phyloP scores from a whole-genome alignment of 2,113 vertebrate genomes.

The Anoplopoma fimbria region DNA sequence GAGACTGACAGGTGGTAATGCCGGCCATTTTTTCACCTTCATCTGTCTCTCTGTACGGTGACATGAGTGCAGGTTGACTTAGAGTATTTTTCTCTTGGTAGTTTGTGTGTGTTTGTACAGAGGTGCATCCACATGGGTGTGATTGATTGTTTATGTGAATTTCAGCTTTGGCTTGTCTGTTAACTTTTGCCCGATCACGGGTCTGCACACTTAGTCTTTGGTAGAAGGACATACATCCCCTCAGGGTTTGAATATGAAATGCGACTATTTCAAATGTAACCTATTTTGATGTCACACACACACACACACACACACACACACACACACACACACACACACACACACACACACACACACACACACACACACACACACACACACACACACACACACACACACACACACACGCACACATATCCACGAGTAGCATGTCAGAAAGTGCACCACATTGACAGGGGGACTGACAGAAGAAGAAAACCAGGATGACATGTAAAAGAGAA shows the following conservation, averaged over 20 bases:
- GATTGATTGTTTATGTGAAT: slow-evolving; percentile 25
- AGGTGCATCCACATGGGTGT: neutral
- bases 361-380: neutral
- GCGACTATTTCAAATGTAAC: slow-evolving; percentile 39
- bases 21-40: slow-evolving; percentile 46
- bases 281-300: slow-evolving; percentile 40
- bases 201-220: slow-evolving; percentile 36
- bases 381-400: slow-evolving; percentile 19
- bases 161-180: neutral
- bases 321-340: slow-evolving; percentile 20
- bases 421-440: slow-evolving; percentile 38
- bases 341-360: slow-evolving; percentile 26
- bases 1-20: slow-evolving; percentile 39
- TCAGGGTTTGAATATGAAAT: slow-evolving; percentile 40
- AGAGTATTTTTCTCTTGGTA: slow-evolving; percentile 6
- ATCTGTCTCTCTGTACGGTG: slow-evolving; percentile 8
- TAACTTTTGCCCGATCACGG: neutral
- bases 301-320: no score
- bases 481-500: slow-evolving; percentile 33
- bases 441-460: slow-evolving; percentile 35
- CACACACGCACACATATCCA: slow-evolving; percentile 16
- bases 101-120: slow-evolving; percentile 8
- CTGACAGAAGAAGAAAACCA: slow-evolving; percentile 42
- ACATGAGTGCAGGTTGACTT: slow-evolving; percentile 11
- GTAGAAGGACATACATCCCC: slow-evolving; percentile 42